Percentiles rank a stretch among this genome's conserved stretches.
Conservation (phyloP, 35 echinoderm and acorn worm genomes). For the Patiria miniata region DNA sequence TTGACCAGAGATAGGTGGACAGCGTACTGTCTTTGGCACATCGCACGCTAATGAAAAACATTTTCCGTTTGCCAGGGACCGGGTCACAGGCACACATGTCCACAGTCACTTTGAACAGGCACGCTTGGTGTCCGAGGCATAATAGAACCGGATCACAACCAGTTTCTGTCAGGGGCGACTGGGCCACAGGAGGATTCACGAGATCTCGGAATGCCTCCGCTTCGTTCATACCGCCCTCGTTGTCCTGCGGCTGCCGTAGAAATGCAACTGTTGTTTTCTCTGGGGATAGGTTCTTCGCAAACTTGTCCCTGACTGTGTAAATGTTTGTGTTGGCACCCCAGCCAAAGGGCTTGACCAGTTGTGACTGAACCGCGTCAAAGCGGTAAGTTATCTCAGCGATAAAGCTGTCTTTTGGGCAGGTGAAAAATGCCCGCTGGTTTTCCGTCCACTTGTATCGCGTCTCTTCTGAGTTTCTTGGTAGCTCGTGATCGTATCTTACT, state of each 20-base stretch:
- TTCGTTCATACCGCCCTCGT: conserved; percentile 31
- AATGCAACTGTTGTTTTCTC: conserved; percentile 26
- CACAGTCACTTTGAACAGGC: conserved; percentile 95
- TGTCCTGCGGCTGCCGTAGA: conserved; percentile 19
- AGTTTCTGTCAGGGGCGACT: conserved; percentile 69
- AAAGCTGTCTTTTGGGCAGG: conserved; percentile 86
- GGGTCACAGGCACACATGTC: conserved; percentile 92
- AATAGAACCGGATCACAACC: conserved; percentile 92
- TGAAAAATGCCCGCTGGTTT: conserved; percentile 91
- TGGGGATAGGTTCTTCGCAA: conserved; percentile 64
- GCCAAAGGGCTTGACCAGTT: conserved; percentile 63
- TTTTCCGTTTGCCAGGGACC: conserved; percentile 82
- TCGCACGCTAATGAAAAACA: conserved; percentile 78
- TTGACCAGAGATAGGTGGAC: conserved; percentile 19
- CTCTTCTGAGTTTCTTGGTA: conserved; percentile 65
- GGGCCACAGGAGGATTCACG: conserved; percentile 29
- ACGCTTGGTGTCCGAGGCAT: conserved; percentile 93
- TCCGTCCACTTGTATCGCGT: conserved; percentile 90
- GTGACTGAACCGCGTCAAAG: conserved; percentile 80
- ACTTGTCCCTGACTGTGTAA: conserved; percentile 74
- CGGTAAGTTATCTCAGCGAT: conserved; percentile 80
- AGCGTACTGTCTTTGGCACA: conserved; percentile 84
- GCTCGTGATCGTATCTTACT: conserved; percentile 78
- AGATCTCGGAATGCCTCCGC: conserved; percentile 25
- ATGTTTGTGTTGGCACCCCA: conserved; percentile 53